Evolutionary conservation across 2,888 invertebrate genomes (phyloP), one percentile per base, ranked within the genome.

Genomic region (Neoscelio sp.): DNA sequence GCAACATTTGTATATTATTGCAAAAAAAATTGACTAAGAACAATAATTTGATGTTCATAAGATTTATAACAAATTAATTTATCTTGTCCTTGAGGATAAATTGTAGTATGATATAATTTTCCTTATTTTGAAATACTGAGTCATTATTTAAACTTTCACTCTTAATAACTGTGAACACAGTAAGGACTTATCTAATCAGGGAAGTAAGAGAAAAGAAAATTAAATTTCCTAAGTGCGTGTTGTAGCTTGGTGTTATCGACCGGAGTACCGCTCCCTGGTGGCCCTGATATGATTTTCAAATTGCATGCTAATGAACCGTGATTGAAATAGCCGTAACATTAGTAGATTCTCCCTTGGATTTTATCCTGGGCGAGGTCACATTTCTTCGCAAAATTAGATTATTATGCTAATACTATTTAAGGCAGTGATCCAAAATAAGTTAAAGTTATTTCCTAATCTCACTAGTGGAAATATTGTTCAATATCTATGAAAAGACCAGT

Each of bases 211-310:
- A 44, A 60, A 68, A 58, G 42, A 71, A 62, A 68, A 46, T 67
- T 73, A 64, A 73, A 64, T 77, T 76, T 65, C 64, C 50, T 62
- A 52, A 64, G 68, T 77, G 73, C 76, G 73, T 80, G 76, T 26
- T 20, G 20, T 13, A 35, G 46, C 62, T 65, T 8, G 28, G 54
- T 70, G 70, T 54, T 80, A 78, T 81, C 80, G 78, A 78, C 68
- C 76, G 60, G 26, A 40, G 5, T 28, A 82, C 85, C 85, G 77
- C 84, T 80, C 86, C 82, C 82, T 77, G 44, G 50, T 81, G 81
- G 81, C 84, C 84, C 80, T 84, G 83, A 86, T 85, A 87, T 85
- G 82, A 88, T 87, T 87, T 86, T 85, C 83, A 84, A 87, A 86
- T 88, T 82, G 87, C 85, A 85, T 81, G 85, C 82, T 88, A 86